These are phyloP conservation scores for Cantharis rufa DNA, from an alignment of 2,888 invertebrate species.

Conservation along the genomic window DNA sequence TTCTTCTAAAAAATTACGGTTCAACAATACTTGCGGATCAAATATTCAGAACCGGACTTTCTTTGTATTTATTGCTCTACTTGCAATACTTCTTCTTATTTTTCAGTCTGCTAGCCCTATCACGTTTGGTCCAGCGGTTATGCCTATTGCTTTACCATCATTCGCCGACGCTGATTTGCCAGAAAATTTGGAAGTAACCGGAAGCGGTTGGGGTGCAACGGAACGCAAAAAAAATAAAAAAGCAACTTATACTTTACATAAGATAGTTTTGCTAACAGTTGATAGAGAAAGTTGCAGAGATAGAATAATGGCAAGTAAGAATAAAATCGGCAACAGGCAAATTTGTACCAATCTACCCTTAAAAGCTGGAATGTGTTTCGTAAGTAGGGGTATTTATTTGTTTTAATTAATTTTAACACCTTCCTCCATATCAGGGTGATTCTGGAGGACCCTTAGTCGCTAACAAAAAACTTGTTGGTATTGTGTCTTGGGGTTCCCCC, in stretches of 20 bases:
- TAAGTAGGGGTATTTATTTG: not conserved
- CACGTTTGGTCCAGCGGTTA: not conserved
- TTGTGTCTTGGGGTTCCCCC: conserved; percentile 12
- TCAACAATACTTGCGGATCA: not conserved
- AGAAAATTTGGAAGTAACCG: not conserved
- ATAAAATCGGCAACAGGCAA: not conserved
- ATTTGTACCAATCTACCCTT: conserved; percentile 3
- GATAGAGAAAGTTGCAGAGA: not conserved
- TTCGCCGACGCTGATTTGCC: not conserved
- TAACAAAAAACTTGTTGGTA: conserved; percentile 5
- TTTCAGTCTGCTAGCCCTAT: not conserved
- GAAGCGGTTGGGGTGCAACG: not conserved
- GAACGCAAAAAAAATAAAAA: not conserved
- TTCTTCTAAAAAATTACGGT: not conserved
- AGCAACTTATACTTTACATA: not conserved
- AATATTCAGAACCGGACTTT: not conserved
- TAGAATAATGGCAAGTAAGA: not conserved
- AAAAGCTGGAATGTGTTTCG: conserved; percentile 2
- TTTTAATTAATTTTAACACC: not conserved
- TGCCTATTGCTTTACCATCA: not conserved
- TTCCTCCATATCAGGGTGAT: conserved; percentile 3
- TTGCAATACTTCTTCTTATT: not conserved
- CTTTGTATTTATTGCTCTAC: not conserved
- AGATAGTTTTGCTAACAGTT: not conserved
- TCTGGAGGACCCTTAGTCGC: conserved; percentile 5